Conservation (phyloP, 2,113 vertebrate genomes). For the Centropristis striata region DNA sequence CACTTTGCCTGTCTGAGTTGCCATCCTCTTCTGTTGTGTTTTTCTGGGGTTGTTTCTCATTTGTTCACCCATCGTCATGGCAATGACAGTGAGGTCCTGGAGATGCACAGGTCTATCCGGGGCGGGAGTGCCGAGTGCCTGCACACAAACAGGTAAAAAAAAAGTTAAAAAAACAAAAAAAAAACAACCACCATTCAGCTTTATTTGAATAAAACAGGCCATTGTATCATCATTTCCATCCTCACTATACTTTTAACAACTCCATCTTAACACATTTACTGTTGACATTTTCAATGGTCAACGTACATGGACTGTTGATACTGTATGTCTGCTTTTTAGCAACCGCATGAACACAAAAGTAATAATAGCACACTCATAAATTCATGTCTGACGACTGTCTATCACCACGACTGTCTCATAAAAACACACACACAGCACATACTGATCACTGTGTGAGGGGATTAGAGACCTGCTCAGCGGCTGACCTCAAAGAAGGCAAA, state of each 20-base stretch:
- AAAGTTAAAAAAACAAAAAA: conserved; percentile 70
- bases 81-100: conserved; percentile 97
- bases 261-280: conserved; percentile 60
- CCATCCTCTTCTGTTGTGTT: conserved; percentile 88
- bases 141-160: conserved; percentile 99
- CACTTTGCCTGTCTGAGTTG: conserved; percentile 81
- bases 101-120: conserved; percentile 98
- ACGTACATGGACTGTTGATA: conserved; percentile 8
- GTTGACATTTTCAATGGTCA: conserved; percentile 14
- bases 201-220: conserved; percentile 41
- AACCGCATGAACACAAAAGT: conserved; percentile 40
- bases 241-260: conserved; percentile 53
- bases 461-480: conserved; percentile 36
- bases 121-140: conserved; percentile 99
- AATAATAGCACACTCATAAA: conserved; percentile 9
- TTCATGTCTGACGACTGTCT: conserved; percentile 19
- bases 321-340: conserved; percentile 29
- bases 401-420: not conserved
- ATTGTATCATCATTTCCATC: conserved; percentile 56
- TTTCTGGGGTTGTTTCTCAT: conserved; percentile 83
- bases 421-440: conserved; percentile 18
- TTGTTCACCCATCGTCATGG: conserved; percentile 92
- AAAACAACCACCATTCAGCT: conserved; percentile 29
- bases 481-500: conserved; percentile 54
- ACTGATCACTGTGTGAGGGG: conserved; percentile 25